Evolutionary conservation across 37 sponge, comb jelly and placozoan genomes (phyloP), one percentile per base, ranked within the genome.

Genomic region (Ianthella basta): DNA sequence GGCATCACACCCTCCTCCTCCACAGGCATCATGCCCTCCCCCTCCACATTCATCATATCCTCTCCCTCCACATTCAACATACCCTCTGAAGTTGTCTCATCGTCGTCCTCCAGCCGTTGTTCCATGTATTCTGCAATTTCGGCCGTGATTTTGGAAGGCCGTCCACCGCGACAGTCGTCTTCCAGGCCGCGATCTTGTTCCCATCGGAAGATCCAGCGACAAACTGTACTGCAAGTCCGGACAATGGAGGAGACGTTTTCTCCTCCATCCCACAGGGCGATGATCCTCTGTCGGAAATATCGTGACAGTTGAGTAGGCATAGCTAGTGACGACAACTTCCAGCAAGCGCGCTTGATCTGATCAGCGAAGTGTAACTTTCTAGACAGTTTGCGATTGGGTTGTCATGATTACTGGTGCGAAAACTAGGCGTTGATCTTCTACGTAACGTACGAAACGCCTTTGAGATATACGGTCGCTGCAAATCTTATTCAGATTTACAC

Each of bases 121-220:
- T 70, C 72, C 72, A 70, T 70, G 36, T 35, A 70, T 33, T 70
- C 72, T 29, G 35, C 38, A 70, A 70, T 70, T 70, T 70, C 36
- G 29, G 8, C 12, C 32, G 33, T 70, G 5, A 70, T 29, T 12
- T 70, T 70, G 34, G 37, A 70, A 16, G 72, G 36, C 21, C 72
- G 72, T 8, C 72, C 72, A 29, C 72, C 5, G 5, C 37, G 36
- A 29, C 1, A 34, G 36, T 70, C 15, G 72, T 70, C 72, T 29
- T 70, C 72, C 37, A 70, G 36, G 72, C 72, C 33, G 15, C 37
- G 5, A 29, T 33, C 36, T 21, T 27, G 20, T 34, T 70, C 36
- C 72, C 72, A 70, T 5, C 37, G 36, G 12, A 70, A 70, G 5
- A 70, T 70, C 72, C 72, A 70, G 12, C 37, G 5, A 21, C 36